Base-by-base conservation (phyloP, 2,888 invertebrate genomes). In the Mechanitis messenoides region DNA sequence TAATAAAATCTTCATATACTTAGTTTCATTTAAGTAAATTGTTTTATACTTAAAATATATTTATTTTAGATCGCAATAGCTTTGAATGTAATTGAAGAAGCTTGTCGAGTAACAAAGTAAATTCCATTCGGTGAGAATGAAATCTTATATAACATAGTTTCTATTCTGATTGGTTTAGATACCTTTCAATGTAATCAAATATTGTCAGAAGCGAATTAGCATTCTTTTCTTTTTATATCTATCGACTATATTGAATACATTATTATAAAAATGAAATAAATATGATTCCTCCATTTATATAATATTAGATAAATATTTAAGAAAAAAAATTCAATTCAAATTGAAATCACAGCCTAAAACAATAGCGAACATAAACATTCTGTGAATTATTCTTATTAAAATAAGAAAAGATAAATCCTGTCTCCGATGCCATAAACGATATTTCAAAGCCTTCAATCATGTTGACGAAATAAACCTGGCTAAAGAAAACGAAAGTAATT, bases 401-500 rank as follows among this genome's bases (percentile, higher is more conserved):
- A 42, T 9, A 42, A 42, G 42, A 42, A 9, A 20, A 20, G 6
- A 42, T 7, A 9, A 9, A 42, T 42, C 9, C 7, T 50, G 7
- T n/a, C 50, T 50, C 50, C 3, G 38, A 56, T 50, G 61, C 60
- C 59, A 57, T 60, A 65, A 63, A 45, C 54, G 59, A 45, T 55
- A 53, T 62, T 47, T 33, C 42, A 45, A 61, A 69, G 59, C 60
- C 53, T 35, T 66, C 63, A 68, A 66, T 69, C 67, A 63, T 61
- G 60, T 61, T 56, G 55, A 47, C 20, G 50, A 60, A 68, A 67
- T 63, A 66, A 67, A 65, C 53, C 50, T 56, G 58, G 53, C 56
- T 47, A 60, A 62, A 60, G 56, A 60, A 66, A 62, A 62, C 59
- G 63, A 70, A 71, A 68, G 70, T 66, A 74, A 73, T 74, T 73